phyloP scores from a whole-genome alignment of 1,140 invertebrate genomes.

The Bombus impatiens region DNA sequence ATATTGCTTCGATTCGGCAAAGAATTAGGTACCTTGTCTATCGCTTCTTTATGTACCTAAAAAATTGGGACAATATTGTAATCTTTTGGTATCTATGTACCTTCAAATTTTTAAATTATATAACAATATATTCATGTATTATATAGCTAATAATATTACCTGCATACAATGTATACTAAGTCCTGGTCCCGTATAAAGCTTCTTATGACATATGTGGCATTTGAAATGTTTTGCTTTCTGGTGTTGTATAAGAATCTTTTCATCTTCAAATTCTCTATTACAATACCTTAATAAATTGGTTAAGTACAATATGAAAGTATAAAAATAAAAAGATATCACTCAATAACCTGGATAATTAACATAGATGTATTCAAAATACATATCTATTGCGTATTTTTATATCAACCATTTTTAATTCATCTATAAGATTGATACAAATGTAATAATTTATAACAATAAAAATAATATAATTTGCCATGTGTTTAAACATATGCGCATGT shows the following conservation, averaged over 20 bases:
- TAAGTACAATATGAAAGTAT: slow-evolving; percentile 74
- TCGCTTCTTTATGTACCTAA: slow-evolving; percentile 99
- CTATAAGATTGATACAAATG: background rate
- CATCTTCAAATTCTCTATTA: slow-evolving; percentile 99
- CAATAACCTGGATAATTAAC: background rate
- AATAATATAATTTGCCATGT: background rate
- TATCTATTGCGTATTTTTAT: background rate
- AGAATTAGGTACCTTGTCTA: slow-evolving; percentile 99
- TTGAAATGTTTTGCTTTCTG: slow-evolving; percentile 99
- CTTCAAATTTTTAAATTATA: background rate
- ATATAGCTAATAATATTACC: slow-evolving; percentile 82
- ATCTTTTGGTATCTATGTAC: background rate
- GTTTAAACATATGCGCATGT: no score
- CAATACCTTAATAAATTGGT: slow-evolving; percentile 92
- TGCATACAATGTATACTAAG: slow-evolving; percentile 99
- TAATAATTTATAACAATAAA: background rate
- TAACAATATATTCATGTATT: background rate
- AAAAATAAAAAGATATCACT: background rate
- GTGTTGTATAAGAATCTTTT: slow-evolving; percentile 99
- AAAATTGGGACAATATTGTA: slow-evolving; percentile 63
- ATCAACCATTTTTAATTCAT: background rate
- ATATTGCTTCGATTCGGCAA: slow-evolving; percentile 98
- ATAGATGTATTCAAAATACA: background rate
- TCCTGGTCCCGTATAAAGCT: slow-evolving; percentile 98
- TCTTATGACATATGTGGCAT: slow-evolving; percentile 99